Percentiles rank a stretch among this genome's conserved stretches.
These are phyloP conservation scores for Ectropis crepuscularia DNA, from an alignment of 2,888 invertebrate genomes.

Conservation along the genomic window DNA sequence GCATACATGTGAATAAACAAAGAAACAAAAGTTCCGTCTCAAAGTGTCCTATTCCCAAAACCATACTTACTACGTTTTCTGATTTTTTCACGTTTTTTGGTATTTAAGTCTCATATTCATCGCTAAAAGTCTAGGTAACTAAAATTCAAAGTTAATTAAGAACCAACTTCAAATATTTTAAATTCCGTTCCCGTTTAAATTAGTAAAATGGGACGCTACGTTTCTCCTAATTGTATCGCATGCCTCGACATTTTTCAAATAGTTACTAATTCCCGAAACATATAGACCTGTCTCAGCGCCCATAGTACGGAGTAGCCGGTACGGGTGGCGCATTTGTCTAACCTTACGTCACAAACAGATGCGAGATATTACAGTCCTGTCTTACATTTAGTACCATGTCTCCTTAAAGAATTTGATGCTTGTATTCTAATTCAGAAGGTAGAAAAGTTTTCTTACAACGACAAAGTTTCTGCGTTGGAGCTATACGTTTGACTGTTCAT, in stretches of 20 bases:
- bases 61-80: no score
- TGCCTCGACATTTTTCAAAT: constrained; percentile 37
- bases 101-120: no score
- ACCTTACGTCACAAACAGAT: constrained; percentile 77
- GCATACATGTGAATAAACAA: no score
- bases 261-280: constrained; percentile 47
- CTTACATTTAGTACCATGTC: constrained; percentile 19
- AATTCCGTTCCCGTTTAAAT: constrained; percentile 6
- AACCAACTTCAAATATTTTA: background rate
- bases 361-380: constrained; percentile 55
- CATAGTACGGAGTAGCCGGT: constrained; percentile 58
- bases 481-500: constrained; percentile 29
- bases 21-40: no score
- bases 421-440: background rate
- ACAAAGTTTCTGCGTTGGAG: constrained; percentile 14
- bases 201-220: constrained; percentile 21
- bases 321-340: constrained; percentile 76
- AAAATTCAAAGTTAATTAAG: background rate
- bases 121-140: no score
- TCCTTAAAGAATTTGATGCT: background rate
- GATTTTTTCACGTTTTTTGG: no score
- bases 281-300: constrained; percentile 54
- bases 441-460: constrained; percentile 6
- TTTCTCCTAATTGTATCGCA: constrained; percentile 35
- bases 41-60: no score